Base-by-base conservation (phyloP, 2,113 vertebrate genomes). In the Erinaceus europaeus region DNA sequence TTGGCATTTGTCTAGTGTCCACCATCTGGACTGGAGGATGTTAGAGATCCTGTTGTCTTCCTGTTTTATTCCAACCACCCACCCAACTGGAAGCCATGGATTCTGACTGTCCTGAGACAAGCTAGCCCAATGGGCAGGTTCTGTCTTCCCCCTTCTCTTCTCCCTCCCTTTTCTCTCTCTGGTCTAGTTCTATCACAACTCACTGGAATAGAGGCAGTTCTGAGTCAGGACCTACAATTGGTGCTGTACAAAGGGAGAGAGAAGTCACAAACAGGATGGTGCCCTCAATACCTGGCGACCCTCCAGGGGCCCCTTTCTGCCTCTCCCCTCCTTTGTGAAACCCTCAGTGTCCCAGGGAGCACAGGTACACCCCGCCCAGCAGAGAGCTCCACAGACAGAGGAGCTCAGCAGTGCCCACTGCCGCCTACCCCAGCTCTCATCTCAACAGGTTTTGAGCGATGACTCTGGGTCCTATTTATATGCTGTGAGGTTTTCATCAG, bases 71-170 rank as follows among this genome's bases (percentile, higher is more conserved):
- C 4, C 5, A 44, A 5, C 46, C 29, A 25, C 11, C 59, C 17
- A n/a, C 29, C 23, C 18, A 20, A 27, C 6, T 13, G 0, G 2
- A 25, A 3, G 12, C 9, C 6, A 0, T 2, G 25, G 20, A 3
- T 0, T n/a, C 34, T 62, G 25, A 13, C 1, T 12, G 2, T 36
- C 27, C 29, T 17, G 25, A 57, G 8, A 9, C 23, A 21, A 44
- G 2, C 29, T 32, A 40, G 29, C 34, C 17, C 44, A 36, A n/a
- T 10, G 48, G 20, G 34, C 4, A 23, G 42, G 12, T 21, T 7
- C 9, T 20, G 32, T 42, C 34, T 27, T 50, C 21, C 18, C 4
- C 9, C 29, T 77, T 23, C 6, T 36, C 11, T 8, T 50, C 48
- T 50, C 48, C 17, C 17, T 50, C 48, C 17, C 48, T 50, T 50